These are phyloP conservation scores for Acrobasis repandana DNA, from an alignment of 2,888 invertebrate species.

Conservation along the genomic window DNA sequence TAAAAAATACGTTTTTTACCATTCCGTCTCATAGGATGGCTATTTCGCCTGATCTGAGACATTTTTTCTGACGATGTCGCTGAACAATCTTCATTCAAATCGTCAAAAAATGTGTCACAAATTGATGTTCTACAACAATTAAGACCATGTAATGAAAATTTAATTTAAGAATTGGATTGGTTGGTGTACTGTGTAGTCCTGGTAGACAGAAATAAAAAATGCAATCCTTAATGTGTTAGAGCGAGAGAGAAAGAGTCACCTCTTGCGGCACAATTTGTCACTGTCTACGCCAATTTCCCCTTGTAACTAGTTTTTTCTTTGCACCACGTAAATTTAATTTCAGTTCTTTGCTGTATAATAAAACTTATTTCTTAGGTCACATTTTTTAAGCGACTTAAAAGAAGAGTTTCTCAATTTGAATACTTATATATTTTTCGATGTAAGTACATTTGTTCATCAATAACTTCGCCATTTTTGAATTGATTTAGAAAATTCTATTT, in stretches of 20 bases:
- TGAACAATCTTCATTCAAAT: too few species aligned
- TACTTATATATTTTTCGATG: too few species aligned
- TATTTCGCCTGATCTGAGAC: too few species aligned
- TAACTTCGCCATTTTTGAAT: too few species aligned
- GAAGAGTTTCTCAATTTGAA: too few species aligned
- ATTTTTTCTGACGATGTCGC: too few species aligned
- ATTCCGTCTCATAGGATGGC: too few species aligned
- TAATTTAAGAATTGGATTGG: constrained; percentile 47
- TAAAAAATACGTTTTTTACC: too few species aligned
- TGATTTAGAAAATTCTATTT: too few species aligned
- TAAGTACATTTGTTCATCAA: too few species aligned
- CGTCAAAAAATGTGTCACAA: too few species aligned
- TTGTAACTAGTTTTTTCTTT: constrained; percentile 81
- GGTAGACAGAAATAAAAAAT: constrained; percentile 46
- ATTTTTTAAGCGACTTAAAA: constrained; percentile 19
- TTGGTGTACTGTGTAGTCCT: constrained; percentile 47
- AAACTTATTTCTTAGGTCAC: constrained; percentile 37
- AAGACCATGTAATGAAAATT: not conserved
- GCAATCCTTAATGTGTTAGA: constrained; percentile 45
- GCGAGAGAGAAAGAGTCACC: constrained; percentile 49
- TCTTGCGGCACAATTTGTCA: constrained; percentile 78
- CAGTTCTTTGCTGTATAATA: constrained; percentile 65
- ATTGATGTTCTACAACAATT: too few species aligned
- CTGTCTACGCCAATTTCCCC: constrained; percentile 80
- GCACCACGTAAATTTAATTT: constrained; percentile 80